phyloP scores from a whole-genome alignment of 2,888 invertebrate species.

The Geotrupes spiniger region DNA sequence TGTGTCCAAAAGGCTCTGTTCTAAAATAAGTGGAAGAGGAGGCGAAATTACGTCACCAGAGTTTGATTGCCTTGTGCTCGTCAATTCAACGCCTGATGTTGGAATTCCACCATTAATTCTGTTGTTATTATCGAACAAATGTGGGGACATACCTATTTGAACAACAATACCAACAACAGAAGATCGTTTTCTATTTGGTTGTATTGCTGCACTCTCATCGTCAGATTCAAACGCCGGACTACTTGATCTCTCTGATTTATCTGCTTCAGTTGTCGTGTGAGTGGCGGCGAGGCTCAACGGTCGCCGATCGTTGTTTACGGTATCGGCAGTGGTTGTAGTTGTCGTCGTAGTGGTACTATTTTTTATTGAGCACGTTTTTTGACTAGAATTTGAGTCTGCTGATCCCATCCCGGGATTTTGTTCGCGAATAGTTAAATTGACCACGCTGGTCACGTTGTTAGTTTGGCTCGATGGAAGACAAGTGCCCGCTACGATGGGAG shows the following conservation, averaged over 20 bases:
- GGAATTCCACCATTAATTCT: conserved; percentile 56
- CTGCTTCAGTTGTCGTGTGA: conserved; percentile 45
- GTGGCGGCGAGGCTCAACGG: conserved; percentile 34
- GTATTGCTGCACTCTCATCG: conserved; percentile 66
- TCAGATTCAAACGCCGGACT: conserved; percentile 94
- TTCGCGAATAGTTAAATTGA: conserved; percentile 36
- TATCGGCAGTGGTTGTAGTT: conserved; percentile 46
- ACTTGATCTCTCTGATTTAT: conserved; percentile 81
- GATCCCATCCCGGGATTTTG: conserved; percentile 44
- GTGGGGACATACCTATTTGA: conserved; percentile 60
- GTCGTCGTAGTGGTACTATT: conserved; percentile 59
- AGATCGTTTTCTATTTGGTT: conserved; percentile 57
- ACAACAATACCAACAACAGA: conserved; percentile 68
- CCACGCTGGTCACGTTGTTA: conserved; percentile 27
- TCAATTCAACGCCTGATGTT: conserved; percentile 47
- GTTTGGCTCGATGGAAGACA: conserved; percentile 45
- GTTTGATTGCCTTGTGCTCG: conserved; percentile 27
- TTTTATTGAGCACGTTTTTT: conserved; percentile 60
- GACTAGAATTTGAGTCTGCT: conserved; percentile 60
- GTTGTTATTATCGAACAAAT: conserved; percentile 52
- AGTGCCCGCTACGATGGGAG: conserved; percentile 50
- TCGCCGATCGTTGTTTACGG: conserved; percentile 32
- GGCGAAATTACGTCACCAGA: conserved; percentile 37
- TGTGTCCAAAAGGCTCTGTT: conserved; percentile 62
- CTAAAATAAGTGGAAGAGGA: conserved; percentile 62